These are phyloP conservation scores for Caenorhabditis elegans DNA, from an alignment of 1,140 invertebrate species.

Conservation along the genomic window DNA sequence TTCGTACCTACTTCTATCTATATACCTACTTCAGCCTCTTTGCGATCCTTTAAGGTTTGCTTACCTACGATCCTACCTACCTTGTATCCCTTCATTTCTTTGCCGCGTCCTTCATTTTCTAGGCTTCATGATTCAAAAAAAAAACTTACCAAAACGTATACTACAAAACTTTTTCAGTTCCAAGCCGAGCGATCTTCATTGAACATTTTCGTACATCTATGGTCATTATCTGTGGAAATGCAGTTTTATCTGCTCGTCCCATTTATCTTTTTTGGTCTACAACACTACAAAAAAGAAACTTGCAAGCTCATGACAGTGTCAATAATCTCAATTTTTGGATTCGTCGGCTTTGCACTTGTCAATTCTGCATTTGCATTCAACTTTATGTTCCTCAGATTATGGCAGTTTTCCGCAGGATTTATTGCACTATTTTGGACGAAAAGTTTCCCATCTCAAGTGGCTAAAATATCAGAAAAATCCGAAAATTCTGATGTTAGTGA, in stretches of 20 bases:
- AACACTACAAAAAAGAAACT: background rate
- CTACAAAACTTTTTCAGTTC: too few relatives aligned
- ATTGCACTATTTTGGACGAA: background rate
- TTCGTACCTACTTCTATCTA: too few relatives aligned
- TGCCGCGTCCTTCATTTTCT: too few relatives aligned
- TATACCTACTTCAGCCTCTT: too few relatives aligned
- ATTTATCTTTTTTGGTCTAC: too few relatives aligned
- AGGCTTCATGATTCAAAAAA: too few relatives aligned
- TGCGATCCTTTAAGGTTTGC: too few relatives aligned
- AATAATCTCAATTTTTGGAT: background rate
- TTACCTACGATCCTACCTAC: too few relatives aligned
- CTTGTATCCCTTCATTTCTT: too few relatives aligned
- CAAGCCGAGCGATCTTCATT: background rate
- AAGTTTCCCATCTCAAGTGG: too few relatives aligned
- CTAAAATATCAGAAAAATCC: too few relatives aligned
- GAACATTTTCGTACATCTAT: conserved; percentile 11
- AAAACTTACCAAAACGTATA: too few relatives aligned
- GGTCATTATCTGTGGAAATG: conserved; percentile 27
- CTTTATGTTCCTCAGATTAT: background rate
- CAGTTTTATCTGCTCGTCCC: conserved; percentile 16
- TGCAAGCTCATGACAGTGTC: background rate
- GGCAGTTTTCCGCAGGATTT: background rate
- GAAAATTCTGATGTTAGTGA: background rate
- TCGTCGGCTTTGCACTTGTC: background rate
- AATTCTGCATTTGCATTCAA: background rate